phyloP scores from a whole-genome alignment of 1,140 invertebrate genomes.

The Lepeophtheirus salmonis region DNA sequence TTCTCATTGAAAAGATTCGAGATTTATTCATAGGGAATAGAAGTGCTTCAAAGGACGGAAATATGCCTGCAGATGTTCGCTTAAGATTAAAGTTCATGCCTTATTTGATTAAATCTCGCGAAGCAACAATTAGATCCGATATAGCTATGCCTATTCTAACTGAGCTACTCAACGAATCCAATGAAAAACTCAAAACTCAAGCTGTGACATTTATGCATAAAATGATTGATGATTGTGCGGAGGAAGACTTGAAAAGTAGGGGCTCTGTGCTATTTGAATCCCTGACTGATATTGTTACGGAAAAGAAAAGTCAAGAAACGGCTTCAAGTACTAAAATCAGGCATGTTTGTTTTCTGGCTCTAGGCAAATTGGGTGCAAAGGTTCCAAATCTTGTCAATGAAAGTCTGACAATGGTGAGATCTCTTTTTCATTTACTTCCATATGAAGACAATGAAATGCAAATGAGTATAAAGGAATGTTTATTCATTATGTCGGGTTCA shows the following conservation, averaged over 20 bases:
- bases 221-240: constrained; percentile 47
- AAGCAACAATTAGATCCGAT: constrained; percentile 54
- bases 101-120: constrained; percentile 55
- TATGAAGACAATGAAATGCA: constrained; percentile 30
- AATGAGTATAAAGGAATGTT: constrained; percentile 34
- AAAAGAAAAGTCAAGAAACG: constrained; percentile 25
- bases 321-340: constrained; percentile 33
- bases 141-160: constrained; percentile 64
- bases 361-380: constrained; percentile 47
- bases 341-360: constrained; percentile 49
- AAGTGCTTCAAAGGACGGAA: constrained; percentile 29
- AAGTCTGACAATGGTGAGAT: constrained; percentile 40
- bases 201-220: constrained; percentile 61
- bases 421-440: constrained; percentile 43
- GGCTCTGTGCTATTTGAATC: constrained; percentile 23
- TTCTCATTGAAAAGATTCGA: constrained; percentile 49
- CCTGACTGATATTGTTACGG: constrained; percentile 22
- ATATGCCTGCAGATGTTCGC: constrained; percentile 51
- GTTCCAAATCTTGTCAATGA: constrained; percentile 47
- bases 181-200: constrained; percentile 53
- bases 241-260: constrained; percentile 12
- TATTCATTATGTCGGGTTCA: constrained; percentile 46
- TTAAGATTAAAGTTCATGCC: constrained; percentile 65
- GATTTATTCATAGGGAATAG: constrained; percentile 50
- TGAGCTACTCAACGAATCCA: constrained; percentile 58